Conservation (phyloP, 2,888 invertebrate species). For the Hydroisotoma schaefferi region DNA sequence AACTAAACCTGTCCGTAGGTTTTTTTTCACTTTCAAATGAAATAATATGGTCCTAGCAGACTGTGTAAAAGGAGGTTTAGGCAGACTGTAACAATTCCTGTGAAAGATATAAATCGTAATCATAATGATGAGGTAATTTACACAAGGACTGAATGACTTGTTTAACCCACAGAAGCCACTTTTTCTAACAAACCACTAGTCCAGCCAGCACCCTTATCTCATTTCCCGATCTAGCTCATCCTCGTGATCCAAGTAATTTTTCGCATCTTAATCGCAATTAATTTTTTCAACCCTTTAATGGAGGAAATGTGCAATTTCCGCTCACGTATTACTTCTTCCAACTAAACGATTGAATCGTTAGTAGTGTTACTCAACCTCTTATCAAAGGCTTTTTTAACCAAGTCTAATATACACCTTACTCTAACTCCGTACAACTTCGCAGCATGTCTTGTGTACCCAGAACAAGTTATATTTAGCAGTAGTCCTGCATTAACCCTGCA, state of each 20-base stretch:
- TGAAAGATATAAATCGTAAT: conserved; percentile 29
- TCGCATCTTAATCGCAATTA: conserved; percentile 49
- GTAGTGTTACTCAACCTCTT: conserved; percentile 31
- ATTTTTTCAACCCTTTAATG: conserved; percentile 46
- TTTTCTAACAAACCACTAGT: too few relatives aligned
- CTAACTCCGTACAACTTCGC: too few relatives aligned
- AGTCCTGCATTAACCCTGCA: neutral
- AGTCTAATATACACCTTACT: too few relatives aligned
- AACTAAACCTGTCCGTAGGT: too few relatives aligned
- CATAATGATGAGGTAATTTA: conserved; percentile 42
- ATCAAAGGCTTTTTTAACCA: neutral
- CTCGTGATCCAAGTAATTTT: conserved; percentile 43
- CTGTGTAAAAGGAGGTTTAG: neutral
- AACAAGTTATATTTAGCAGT: neutral
- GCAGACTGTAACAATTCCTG: neutral
- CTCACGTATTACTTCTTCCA: conserved; percentile 37
- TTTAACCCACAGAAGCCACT: conserved; percentile 32
- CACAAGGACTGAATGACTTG: conserved; percentile 39
- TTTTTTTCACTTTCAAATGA: too few relatives aligned
- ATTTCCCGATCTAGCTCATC: conserved; percentile 29
- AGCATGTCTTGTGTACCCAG: too few relatives aligned
- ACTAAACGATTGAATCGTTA: conserved; percentile 44
- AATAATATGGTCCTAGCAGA: neutral
- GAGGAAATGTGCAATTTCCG: conserved; percentile 49
- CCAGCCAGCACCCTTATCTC: conserved; percentile 25